phyloP scores from a whole-genome alignment of 2,797 vertebrate genomes.

The Pseudochromis fuscus region DNA sequence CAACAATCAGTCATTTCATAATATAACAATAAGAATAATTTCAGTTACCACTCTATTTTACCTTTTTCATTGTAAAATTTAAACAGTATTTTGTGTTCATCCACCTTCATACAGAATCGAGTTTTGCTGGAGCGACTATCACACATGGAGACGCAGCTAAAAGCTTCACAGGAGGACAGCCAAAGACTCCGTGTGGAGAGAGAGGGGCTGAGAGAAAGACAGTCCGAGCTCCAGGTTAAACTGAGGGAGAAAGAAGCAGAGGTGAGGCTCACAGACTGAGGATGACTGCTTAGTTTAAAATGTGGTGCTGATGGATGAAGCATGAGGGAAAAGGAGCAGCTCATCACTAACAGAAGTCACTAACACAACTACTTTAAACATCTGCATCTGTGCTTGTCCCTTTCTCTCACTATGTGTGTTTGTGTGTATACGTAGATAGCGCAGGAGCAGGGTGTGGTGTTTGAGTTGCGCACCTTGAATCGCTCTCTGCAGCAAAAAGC shows the following conservation, averaged over 20 bases:
- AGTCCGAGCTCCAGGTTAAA: slow-evolving; percentile 75
- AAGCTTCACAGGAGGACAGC: slow-evolving; percentile 76
- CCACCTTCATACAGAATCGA: slow-evolving; percentile 73
- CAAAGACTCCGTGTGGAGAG: slow-evolving; percentile 77
- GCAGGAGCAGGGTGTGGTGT: slow-evolving; percentile 85
- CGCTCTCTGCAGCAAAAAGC: slow-evolving; percentile 82
- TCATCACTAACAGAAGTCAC: slow-evolving; percentile 43
- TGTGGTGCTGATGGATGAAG: not conserved
- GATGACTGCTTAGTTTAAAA: too few relatives aligned
- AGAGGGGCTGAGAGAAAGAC: slow-evolving; percentile 74
- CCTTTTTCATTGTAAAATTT: too few relatives aligned
- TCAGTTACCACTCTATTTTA: too few relatives aligned
- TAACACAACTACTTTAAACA: slow-evolving; percentile 25
- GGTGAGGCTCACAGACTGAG: slow-evolving; percentile 70
- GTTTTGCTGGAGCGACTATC: slow-evolving; percentile 80
- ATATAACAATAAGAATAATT: too few relatives aligned
- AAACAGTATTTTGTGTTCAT: not conserved
- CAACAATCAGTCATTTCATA: too few relatives aligned
- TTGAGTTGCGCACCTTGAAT: slow-evolving; percentile 86
- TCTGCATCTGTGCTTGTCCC: slow-evolving; percentile 12
- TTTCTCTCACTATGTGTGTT: slow-evolving; percentile 26
- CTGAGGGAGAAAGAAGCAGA: slow-evolving; percentile 83
- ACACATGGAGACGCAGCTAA: slow-evolving; percentile 77
- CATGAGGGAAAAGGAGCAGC: not conserved
- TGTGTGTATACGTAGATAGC: slow-evolving; percentile 78